phyloP scores from a whole-genome alignment of 1,140 invertebrate species.

The Drosophila virilis region DNA sequence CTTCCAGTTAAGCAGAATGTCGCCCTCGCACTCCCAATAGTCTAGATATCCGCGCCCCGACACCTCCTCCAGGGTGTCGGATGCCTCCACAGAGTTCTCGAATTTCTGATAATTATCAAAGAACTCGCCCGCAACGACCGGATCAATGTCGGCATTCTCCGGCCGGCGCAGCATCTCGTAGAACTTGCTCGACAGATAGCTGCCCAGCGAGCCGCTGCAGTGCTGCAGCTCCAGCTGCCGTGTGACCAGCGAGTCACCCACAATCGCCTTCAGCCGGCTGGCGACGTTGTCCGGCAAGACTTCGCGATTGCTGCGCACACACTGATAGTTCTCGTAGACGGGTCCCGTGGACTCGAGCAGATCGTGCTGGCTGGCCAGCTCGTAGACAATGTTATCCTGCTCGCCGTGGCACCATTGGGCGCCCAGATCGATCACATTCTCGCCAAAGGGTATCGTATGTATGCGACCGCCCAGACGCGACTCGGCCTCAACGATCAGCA shows the following conservation, averaged over 20 bases:
- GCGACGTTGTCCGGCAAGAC: constrained; percentile 74
- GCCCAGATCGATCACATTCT: constrained; percentile 90
- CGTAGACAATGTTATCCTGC: constrained; percentile 89
- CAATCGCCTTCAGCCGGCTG: constrained; percentile 71
- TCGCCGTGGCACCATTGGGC: constrained; percentile 93
- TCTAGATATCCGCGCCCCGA: constrained; percentile 86
- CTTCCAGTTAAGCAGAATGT: constrained; percentile 88
- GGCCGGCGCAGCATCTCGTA: constrained; percentile 71
- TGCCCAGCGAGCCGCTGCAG: constrained; percentile 84
- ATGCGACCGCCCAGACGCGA: constrained; percentile 90
- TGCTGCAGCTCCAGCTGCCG: constrained; percentile 72
- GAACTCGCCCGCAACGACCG: constrained; percentile 84
- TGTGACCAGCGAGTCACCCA: constrained; percentile 73
- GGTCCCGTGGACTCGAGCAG: constrained; percentile 84
- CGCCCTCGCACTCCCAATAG: constrained; percentile 87
- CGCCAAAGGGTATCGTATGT: constrained; percentile 86
- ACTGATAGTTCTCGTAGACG: constrained; percentile 78
- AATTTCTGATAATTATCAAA: constrained; percentile 86
- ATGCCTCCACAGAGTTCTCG: constrained; percentile 86
- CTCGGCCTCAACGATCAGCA: constrained; percentile 88
- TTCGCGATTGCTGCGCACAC: constrained; percentile 83
- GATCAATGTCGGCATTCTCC: constrained; percentile 74
- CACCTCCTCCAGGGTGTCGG: constrained; percentile 87
- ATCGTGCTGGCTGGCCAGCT: constrained; percentile 87
- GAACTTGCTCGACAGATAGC: constrained; percentile 84